Evolutionary conservation across 1,140 invertebrate species (phyloP).

Genomic region (Pseudomyrmex dendroicus): DNA sequence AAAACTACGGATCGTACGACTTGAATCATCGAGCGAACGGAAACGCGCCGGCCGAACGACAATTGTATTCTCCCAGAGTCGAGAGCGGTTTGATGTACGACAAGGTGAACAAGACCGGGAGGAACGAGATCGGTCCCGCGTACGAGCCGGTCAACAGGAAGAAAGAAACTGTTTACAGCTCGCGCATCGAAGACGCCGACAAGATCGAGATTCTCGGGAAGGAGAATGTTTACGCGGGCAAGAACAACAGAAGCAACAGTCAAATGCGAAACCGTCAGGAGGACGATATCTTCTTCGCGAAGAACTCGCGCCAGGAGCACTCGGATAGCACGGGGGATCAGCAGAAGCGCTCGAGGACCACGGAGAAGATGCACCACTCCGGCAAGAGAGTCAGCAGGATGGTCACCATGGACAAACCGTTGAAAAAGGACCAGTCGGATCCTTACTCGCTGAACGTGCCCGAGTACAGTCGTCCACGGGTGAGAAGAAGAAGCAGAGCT

Average conservation of each 20-base stretch:
- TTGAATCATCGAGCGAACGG: conserved; percentile 21
- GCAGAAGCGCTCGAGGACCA: conserved; percentile 55
- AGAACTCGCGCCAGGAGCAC: conserved; percentile 53
- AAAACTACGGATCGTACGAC: conserved; percentile 65
- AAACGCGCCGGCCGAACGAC: conserved; percentile 3
- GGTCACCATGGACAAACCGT: conserved; percentile 71
- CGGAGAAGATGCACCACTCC: conserved; percentile 53
- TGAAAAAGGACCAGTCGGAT: conserved; percentile 59
- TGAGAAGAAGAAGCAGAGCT: conserved; percentile 79
- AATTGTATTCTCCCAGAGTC: neutral
- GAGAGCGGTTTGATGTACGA: conserved; percentile 42
- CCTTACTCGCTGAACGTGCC: conserved; percentile 32
- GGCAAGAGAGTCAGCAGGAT: conserved; percentile 65
- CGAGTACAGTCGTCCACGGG: conserved; percentile 62
- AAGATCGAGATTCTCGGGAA: conserved; percentile 79
- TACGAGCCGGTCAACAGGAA: conserved; percentile 67
- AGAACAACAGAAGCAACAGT: conserved; percentile 60
- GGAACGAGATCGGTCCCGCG: conserved; percentile 70
- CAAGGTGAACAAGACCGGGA: conserved; percentile 51
- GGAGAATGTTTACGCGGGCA: conserved; percentile 70
- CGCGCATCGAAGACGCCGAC: conserved; percentile 81
- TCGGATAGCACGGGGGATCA: conserved; percentile 18
- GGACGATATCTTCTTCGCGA: conserved; percentile 64
- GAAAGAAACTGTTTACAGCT: conserved; percentile 69
- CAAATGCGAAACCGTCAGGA: conserved; percentile 63